Evolutionary conservation across 2,113 vertebrate species (phyloP), one percentile per base, ranked within the genome.

Genomic region (Chamaea fasciata): DNA sequence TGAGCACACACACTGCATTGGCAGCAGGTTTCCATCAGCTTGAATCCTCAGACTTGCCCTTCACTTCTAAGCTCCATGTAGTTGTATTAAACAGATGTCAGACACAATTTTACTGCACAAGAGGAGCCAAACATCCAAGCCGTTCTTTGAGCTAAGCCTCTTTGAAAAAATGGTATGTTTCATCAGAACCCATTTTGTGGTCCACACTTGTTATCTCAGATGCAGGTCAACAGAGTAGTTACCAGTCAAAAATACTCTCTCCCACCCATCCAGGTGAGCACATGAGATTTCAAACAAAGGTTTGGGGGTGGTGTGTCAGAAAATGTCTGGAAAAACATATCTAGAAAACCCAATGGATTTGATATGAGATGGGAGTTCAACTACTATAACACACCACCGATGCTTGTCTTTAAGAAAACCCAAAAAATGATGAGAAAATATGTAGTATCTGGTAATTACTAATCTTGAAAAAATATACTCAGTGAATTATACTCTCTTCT

Each of bases 81-180:
- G 91, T 96, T 93, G 94, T 96, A 98, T 94, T 97, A 97, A 98
- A 96, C 97, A 98, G 97, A 98, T 96, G 97, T 97, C 95, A 96
- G 95, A 89, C 12, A 5, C 79, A 94, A 77, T 94, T 96, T 97
- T 93, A 94, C 87, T 94, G 92, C 79, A 83, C 62, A 87, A 88
- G 59, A 71, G 69, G 93, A 97, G 92, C 80, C 80, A 96, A 82
- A 79, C 82, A 89, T 64, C 67, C 92, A 94, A 96, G 89, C 41
- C 68, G 67, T 74, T 35, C 81, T 67, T 78, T 56, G 26, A 84
- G 41, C 49, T 68, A 91, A 89, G 37, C 24, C 35, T 86, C 63
- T 89, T 49, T 80, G 59, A 71, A 82, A 82, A 84, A 68, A 35
- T 65, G 69, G 18, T 41, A 16, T 1, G 3, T 73, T 82, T 92